Evolutionary conservation across 2,113 vertebrate species (phyloP).

Genomic region (Podarcis raffonei): DNA sequence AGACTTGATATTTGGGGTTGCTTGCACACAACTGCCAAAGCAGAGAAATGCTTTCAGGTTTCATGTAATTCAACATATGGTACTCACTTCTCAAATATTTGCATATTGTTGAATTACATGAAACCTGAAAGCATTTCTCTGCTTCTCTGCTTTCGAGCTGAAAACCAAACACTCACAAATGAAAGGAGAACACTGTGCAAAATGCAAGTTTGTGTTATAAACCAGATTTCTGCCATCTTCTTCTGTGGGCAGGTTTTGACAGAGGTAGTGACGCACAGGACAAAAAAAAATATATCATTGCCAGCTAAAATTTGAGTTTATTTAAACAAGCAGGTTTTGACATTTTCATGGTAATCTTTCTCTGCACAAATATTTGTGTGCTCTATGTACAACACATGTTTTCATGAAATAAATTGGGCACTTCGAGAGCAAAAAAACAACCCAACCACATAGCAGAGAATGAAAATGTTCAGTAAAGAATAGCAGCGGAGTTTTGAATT

Average conservation of each 20-base stretch:
- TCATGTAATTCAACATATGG: neutral
- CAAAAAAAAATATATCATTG: neutral
- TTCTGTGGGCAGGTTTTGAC: neutral
- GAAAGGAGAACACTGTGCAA: neutral
- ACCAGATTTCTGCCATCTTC: neutral
- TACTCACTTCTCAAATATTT: neutral
- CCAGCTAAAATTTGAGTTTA: neutral
- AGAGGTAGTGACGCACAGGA: neutral
- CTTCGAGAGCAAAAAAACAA: constrained; percentile 3
- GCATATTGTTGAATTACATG: neutral
- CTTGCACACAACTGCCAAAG: neutral
- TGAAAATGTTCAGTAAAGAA: constrained; percentile 12
- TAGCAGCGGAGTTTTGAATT: constrained; percentile 26
- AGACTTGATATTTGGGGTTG: neutral
- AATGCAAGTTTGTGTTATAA: neutral
- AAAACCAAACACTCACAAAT: neutral
- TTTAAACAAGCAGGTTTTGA: neutral
- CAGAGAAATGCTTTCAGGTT: neutral
- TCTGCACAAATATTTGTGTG: neutral
- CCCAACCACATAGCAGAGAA: neutral
- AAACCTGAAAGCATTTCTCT: too few species aligned
- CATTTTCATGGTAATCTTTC: neutral
- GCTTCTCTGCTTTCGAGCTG: neutral
- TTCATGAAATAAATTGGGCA: constrained; percentile 10
- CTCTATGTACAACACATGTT: neutral